Evolutionary conservation across 2,888 invertebrate genomes (phyloP).

Genomic region (Eupeodes luniger): DNA sequence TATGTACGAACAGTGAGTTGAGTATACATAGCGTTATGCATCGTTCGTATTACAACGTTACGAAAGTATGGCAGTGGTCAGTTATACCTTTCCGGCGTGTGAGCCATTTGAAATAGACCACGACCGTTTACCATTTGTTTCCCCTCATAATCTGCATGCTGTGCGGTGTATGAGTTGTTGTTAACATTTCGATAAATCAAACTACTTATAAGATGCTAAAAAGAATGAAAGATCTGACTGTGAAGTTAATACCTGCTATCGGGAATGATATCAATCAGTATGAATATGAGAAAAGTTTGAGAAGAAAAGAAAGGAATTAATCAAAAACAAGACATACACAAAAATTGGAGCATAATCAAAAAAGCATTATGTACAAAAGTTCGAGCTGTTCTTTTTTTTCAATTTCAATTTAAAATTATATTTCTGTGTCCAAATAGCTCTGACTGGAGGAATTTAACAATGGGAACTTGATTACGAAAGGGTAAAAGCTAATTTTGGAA

Average conservation of each 20-base stretch:
- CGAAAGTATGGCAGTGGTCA: slow-evolving; percentile 73
- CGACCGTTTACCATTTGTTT: slow-evolving; percentile 47
- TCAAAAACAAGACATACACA: neutral
- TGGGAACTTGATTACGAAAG: slow-evolving; percentile 52
- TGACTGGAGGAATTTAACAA: slow-evolving; percentile 27
- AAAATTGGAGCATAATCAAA: slow-evolving; percentile 42
- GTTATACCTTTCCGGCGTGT: slow-evolving; percentile 71
- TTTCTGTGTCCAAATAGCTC: slow-evolving; percentile 15
- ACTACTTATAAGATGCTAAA: slow-evolving; percentile 16
- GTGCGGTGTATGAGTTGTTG: slow-evolving; percentile 10
- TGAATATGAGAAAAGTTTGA: neutral
- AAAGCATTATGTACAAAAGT: slow-evolving; percentile 14
- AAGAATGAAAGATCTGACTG: slow-evolving; percentile 23
- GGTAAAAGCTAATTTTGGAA: slow-evolving; percentile 66
- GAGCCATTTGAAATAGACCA: slow-evolving; percentile 73
- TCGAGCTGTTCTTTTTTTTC: slow-evolving; percentile 27
- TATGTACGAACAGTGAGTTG: slow-evolving; percentile 50
- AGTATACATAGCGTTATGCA: slow-evolving; percentile 32
- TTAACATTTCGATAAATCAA: slow-evolving; percentile 48
- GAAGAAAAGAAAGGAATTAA: slow-evolving; percentile 27
- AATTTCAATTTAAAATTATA: slow-evolving; percentile 46
- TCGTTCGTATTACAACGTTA: slow-evolving; percentile 62
- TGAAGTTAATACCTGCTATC: slow-evolving; percentile 44
- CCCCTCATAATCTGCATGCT: neutral
- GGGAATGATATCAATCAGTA: slow-evolving; percentile 63